Percentiles rank a stretch among this genome's conserved stretches.
Evolutionary conservation across 2,797 vertebrate species (phyloP).

Genomic region (Gadopsis marmoratus): DNA sequence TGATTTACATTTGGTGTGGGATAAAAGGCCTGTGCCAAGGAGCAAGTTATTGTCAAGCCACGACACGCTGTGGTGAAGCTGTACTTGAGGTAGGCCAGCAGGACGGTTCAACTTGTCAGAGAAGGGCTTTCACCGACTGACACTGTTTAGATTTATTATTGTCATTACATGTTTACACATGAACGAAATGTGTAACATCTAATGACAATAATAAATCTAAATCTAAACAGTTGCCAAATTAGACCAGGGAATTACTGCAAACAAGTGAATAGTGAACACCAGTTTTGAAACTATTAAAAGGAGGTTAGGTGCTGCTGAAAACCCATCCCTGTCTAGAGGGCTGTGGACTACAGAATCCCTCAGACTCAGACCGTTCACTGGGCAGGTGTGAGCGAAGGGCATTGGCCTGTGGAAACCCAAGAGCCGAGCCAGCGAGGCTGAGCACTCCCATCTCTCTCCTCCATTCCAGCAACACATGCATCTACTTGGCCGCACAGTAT

Average conservation of each 20-base stretch:
- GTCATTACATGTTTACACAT: too few species aligned
- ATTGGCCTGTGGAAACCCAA: conserved; percentile 71
- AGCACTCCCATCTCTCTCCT: conserved; percentile 11
- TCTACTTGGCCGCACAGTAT: conserved; percentile 26
- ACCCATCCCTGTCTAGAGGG: conserved; percentile 41
- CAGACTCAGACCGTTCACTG: conserved; percentile 21
- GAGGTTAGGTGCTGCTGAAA: conserved; percentile 61
- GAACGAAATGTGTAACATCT: too few species aligned
- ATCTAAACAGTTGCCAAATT: conserved; percentile 14
- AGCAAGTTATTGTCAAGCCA: conserved; percentile 44
- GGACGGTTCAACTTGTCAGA: conserved; percentile 14
- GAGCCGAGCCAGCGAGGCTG: conserved; percentile 22
- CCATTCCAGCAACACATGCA: neutral
- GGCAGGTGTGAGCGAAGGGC: conserved; percentile 27
- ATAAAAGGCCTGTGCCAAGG: conserved; percentile 48
- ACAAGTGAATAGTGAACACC: conserved; percentile 27
- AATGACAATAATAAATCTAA: too few species aligned
- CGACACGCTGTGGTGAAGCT: conserved; percentile 36
- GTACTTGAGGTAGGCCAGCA: conserved; percentile 56
- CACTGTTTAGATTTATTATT: neutral
- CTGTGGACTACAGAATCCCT: conserved; percentile 30
- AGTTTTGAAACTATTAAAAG: conserved; percentile 40
- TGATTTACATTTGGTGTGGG: conserved; percentile 23
- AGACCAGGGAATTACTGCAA: conserved; percentile 20
- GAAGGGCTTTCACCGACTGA: conserved; percentile 2